A percentile compares a stretch with the other conserved stretches of the same genome.
These are phyloP conservation scores for Gopherus evgoodei DNA, from an alignment of 2,113 vertebrate species.

Conservation along the genomic window DNA sequence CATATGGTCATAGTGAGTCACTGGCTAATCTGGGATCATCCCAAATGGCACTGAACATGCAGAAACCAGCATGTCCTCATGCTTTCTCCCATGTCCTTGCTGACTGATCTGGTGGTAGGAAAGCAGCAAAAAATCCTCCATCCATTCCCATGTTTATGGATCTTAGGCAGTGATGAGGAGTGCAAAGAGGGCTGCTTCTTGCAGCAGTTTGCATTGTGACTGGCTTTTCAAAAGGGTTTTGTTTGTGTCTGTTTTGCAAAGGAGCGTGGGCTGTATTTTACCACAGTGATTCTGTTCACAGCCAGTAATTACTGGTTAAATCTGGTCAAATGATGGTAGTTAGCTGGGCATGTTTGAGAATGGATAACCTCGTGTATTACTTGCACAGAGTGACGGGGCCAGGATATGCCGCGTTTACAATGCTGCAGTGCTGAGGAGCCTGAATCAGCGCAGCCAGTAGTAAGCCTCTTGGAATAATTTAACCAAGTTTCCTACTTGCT, in stretches of 20 bases:
- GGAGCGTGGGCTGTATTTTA: conserved; percentile 48
- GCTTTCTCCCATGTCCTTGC: not conserved
- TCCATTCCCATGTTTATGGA: not conserved
- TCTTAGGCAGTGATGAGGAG: not conserved
- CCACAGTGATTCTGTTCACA: conserved; percentile 44
- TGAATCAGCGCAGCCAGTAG: conserved; percentile 3
- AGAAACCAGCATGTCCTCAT: conserved; percentile 17
- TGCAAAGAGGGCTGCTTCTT: not conserved
- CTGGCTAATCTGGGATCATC: conserved; percentile 55
- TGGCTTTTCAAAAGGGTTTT: conserved; percentile 2
- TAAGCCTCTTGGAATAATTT: conserved; percentile 69
- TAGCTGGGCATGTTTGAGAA: conserved; percentile 46
- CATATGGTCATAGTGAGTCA: conserved; percentile 46
- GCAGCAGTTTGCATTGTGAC: conserved; percentile 39
- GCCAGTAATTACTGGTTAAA: conserved; percentile 68
- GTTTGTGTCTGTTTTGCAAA: conserved; percentile 43
- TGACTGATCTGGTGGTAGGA: not conserved
- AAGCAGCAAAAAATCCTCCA: not conserved
- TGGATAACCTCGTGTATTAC: conserved; percentile 38
- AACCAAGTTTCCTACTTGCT: conserved; percentile 39
- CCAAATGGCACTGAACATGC: not conserved
- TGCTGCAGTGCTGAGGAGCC: not conserved
- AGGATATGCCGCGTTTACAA: not conserved
- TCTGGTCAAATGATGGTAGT: conserved; percentile 54
- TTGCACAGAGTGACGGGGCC: not conserved